A percentile compares a stretch with the other conserved stretches of the same genome.
phyloP scores from a whole-genome alignment of 2,888 invertebrate genomes.

The Ormyrus labotus region DNA sequence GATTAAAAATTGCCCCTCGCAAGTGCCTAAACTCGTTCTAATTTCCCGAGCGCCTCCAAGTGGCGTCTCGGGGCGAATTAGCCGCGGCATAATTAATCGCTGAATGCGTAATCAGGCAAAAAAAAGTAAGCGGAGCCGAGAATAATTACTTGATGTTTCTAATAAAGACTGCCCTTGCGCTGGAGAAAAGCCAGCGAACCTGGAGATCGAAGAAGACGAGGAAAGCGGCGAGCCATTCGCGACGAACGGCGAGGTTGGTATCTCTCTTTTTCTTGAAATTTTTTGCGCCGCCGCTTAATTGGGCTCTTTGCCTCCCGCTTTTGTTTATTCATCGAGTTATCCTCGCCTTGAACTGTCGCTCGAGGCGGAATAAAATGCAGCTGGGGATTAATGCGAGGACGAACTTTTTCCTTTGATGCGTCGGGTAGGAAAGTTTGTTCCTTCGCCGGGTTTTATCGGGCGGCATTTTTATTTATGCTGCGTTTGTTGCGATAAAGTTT shows the following conservation, averaged over 20 bases:
- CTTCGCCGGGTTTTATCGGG: too few species aligned
- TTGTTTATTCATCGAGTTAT: background rate
- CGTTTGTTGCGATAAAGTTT: too few species aligned
- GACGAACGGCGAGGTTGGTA: conserved; percentile 80
- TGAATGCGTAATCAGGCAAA: conserved; percentile 18
- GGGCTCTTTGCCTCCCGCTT: background rate
- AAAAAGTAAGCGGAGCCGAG: background rate
- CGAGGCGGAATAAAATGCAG: too few species aligned
- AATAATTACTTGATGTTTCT: conserved; percentile 51
- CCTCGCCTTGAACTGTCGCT: too few species aligned
- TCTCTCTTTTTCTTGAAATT: conserved; percentile 1
- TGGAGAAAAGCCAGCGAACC: conserved; percentile 81
- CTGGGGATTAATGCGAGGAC: too few species aligned
- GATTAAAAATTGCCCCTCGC: too few species aligned
- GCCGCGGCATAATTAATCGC: conserved; percentile 44
- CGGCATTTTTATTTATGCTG: too few species aligned
- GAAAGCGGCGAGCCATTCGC: conserved; percentile 82
- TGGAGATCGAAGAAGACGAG: conserved; percentile 81
- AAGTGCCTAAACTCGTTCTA: too few species aligned
- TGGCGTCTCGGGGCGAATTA: too few species aligned
- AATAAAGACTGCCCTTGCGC: conserved; percentile 82
- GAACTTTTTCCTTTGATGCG: background rate
- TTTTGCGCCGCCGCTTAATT: background rate
- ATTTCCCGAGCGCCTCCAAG: too few species aligned
- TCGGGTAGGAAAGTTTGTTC: background rate